These are phyloP conservation scores for Phalanger gymnotis DNA, from an alignment of 2,797 vertebrate genomes.

Conservation along the genomic window DNA sequence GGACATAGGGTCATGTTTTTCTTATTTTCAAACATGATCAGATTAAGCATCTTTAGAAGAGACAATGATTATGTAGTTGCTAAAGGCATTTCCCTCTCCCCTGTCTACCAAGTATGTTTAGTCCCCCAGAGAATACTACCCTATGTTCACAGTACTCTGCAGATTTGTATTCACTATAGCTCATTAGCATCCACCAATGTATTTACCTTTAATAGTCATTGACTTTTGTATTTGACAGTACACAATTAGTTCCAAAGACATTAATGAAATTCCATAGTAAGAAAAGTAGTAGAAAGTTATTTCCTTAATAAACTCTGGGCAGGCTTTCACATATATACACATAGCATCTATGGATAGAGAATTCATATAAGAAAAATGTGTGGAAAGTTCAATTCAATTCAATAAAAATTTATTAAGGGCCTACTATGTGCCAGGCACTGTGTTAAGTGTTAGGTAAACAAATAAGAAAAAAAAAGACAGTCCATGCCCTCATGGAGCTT, in stretches of 20 bases:
- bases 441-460: no score
- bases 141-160: neutral
- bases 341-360: neutral
- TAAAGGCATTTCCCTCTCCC: neutral
- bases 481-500: neutral
- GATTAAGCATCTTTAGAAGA: neutral
- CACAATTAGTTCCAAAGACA: neutral
- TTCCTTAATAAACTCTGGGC: neutral
- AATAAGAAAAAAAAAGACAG: neutral
- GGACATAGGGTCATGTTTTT: neutral
- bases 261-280: neutral
- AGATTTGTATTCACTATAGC: neutral
- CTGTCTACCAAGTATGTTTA: neutral
- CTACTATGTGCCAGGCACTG: neutral
- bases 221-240: no score
- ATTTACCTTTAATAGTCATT: neutral
- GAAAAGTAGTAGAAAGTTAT: neutral
- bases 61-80: neutral
- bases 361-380: neutral
- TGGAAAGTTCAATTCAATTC: neutral
- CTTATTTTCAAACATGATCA: neutral
- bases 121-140: neutral
- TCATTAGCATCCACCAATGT: neutral
- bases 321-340: neutral
- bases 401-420: neutral